These are phyloP conservation scores for Ornithoptera alexandrae DNA, from an alignment of 2,888 invertebrate genomes.

Conservation along the genomic window DNA sequence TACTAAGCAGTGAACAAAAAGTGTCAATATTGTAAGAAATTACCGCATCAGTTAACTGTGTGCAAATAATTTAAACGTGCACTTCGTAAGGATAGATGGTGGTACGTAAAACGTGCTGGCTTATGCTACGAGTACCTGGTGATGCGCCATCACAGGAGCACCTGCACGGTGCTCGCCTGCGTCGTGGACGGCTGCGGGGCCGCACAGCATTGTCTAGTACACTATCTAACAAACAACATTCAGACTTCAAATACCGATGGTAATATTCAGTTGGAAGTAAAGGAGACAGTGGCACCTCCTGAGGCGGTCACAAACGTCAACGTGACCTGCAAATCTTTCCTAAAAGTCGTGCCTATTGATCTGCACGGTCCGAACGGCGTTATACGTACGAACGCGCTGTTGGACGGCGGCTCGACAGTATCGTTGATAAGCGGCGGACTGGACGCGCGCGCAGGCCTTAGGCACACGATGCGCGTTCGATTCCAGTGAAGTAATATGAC, in stretches of 20 bases:
- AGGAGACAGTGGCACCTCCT: too few species aligned
- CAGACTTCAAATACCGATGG: too few species aligned
- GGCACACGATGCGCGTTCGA: too few species aligned
- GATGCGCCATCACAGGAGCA: background rate
- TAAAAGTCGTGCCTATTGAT: background rate
- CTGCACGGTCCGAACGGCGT: too few species aligned
- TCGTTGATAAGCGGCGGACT: too few species aligned
- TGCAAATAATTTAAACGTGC: background rate
- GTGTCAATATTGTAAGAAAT: background rate
- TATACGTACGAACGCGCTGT: too few species aligned
- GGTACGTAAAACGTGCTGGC: background rate
- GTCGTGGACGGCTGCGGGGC: background rate
- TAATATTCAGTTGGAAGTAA: too few species aligned
- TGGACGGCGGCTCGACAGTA: too few species aligned
- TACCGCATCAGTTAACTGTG: background rate
- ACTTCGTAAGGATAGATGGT: background rate
- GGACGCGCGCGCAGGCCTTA: too few species aligned
- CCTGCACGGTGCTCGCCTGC: background rate
- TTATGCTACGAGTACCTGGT: background rate
- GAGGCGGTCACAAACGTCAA: too few species aligned
- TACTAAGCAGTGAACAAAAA: too few species aligned
- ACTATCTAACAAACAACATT: background rate
- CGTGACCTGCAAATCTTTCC: background rate
- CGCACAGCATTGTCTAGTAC: background rate
- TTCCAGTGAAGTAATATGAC: too few species aligned